phyloP scores from a whole-genome alignment of 2,888 invertebrate species.

The Lobophora halterata region DNA sequence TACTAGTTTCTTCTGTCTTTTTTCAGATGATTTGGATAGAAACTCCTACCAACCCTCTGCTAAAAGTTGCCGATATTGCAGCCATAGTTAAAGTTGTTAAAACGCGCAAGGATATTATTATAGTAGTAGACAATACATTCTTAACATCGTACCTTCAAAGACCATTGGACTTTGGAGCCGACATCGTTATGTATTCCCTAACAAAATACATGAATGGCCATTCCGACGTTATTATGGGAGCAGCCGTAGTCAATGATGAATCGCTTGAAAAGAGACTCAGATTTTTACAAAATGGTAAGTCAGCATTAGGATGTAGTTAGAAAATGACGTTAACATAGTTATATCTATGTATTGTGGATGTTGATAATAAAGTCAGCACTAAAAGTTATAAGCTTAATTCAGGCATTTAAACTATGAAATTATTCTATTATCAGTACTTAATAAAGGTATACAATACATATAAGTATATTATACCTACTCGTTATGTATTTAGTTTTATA shows the following conservation, averaged over 20 bases:
- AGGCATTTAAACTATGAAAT: too few species aligned
- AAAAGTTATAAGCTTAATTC: too few species aligned
- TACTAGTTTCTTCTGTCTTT: conserved; percentile 18
- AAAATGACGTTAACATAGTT: too few species aligned
- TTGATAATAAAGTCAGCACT: too few species aligned
- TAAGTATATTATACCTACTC: too few species aligned
- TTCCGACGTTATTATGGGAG: conserved; percentile 98
- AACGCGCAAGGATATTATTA: conserved; percentile 79
- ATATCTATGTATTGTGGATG: too few species aligned
- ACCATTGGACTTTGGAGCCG: conserved; percentile 94
- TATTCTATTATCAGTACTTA: too few species aligned
- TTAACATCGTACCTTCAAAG: conserved; percentile 94
- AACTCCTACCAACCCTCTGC: conserved; percentile 96
- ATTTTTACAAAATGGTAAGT: conserved; percentile 92
- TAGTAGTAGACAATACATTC: conserved; percentile 97
- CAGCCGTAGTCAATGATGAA: conserved; percentile 87
- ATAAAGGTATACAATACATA: too few species aligned
- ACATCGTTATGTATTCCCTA: conserved; percentile 94
- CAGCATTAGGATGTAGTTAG: not conserved
- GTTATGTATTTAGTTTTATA: too few species aligned
- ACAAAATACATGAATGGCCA: conserved; percentile 99
- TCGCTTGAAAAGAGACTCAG: conserved; percentile 85
- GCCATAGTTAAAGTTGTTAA: conserved; percentile 82
- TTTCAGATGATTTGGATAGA: conserved; percentile 94
- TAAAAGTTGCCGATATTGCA: conserved; percentile 94